Base-by-base conservation (phyloP, 2,888 invertebrate species). In the Agrilus biguttatus region DNA sequence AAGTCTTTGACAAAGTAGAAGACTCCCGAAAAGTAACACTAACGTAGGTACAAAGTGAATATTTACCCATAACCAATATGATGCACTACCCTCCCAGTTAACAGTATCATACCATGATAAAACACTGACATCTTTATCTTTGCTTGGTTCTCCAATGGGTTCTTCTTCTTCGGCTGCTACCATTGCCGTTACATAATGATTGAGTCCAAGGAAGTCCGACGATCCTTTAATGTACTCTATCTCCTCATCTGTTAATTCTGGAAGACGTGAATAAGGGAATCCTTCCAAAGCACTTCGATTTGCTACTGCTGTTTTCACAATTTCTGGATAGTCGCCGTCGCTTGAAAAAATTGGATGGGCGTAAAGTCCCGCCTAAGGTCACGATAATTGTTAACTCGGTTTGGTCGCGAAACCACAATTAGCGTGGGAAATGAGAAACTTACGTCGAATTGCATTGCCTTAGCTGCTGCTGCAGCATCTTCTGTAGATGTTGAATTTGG, bases 121-220 rank as follows among this genome's bases (percentile, higher is more conserved):
- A 10, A 42, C 42, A 5, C 33, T 14, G 8, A 43, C 13, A 23
- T 50, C 49, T 8, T 45, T 45, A 12, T 36, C 8, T 6, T 23
- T 41, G 10, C 28, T 28, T 8, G 42, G 21, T 5, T 44, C 44
- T 37, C 43, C 44, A 33, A 43, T 47, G 5, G 33, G 10, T 6
- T 28, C 14, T 17, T 46, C 39, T 39, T 33, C 10, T 4, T 34
- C 14, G 8, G 44, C 42, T 12, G 38, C 43, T 5, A 65, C 69
- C 53, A 77, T 51, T 48, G 66, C 63, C 0, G 77, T 70, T 1
- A 82, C 78, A 57, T 88, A 89, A 44, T 79, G 74, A 58, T 87
- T 88, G 13, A 87, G 58, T 1, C 83, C 84, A 41, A 87, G 67
- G 61, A 80, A 84, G 57, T 89, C 86, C 1, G 71, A 69, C 1